Evolutionary conservation across 2,888 invertebrate genomes (phyloP), one percentile per base, ranked within the genome.

Genomic region (Aphidius colemani): DNA sequence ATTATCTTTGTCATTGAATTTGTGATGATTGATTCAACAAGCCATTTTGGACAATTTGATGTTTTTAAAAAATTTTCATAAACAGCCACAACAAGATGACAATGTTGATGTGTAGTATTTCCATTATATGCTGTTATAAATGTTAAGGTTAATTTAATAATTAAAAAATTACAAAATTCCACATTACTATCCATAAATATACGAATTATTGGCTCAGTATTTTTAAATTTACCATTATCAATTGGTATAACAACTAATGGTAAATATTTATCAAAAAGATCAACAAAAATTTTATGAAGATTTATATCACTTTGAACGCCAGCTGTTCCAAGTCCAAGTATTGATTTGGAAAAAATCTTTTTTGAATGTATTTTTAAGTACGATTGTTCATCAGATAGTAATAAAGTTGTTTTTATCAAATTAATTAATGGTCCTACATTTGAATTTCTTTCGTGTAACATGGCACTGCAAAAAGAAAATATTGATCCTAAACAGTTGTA

Each of bases 211-310:
- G 69, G 64, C 10, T 81, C 79, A 6, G 75, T 69, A 7, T 80
- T 69, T 66, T 74, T 74, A 39, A 71, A 77, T 57, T 49, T 8
- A 39, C 68, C 69, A 50, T 69, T 71, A 43, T 63, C 60, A 11
- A 63, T 70, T 7, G 73, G 70, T 3, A 72, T 73, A 46, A 82
- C 67, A 53, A 82, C 67, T 18, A 79, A 64, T 4, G 81, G 77
- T 59, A 82, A 70, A 57, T 81, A 82, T 11, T 70, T 71, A 44
- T 81, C 78, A 45, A 82, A 80, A 5, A 82, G 72, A 64, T 78
- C 75, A 61, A 76, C 71, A 7, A 80, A 68, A 45, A 82, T 41
- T 0, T 68, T 67, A 65, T 79, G 78, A 30, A 82, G 66, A 30
- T 73, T 70, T 40, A 79, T 69, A 50, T 82, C 81, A 43, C 72